Conservation (phyloP, 1,140 invertebrate species). For the Cotesia chilonis region DNA sequence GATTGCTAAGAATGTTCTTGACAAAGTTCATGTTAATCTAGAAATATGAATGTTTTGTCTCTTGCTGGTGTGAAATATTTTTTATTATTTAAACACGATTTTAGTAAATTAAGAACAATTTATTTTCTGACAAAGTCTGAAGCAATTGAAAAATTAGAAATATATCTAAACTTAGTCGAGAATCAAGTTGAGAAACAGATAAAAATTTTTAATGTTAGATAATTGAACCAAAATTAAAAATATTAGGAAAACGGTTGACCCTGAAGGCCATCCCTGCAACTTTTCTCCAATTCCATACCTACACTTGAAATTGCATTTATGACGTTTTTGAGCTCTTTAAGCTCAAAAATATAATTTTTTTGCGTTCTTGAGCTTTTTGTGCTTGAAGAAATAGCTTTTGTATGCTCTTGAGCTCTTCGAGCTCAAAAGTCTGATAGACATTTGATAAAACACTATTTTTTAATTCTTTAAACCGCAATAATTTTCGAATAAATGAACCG, state of each 20-base stretch:
- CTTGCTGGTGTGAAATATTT: constrained; percentile 49
- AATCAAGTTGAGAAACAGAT: constrained; percentile 18
- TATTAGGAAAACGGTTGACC: neutral
- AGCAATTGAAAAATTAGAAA: constrained; percentile 17
- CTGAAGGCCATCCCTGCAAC: too few relatives aligned
- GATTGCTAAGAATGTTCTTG: constrained; percentile 42
- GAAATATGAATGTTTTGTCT: constrained; percentile 49
- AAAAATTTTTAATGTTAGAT: constrained; percentile 15
- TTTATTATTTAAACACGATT: constrained; percentile 40
- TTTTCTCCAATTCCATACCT: too few relatives aligned
- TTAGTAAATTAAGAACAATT: constrained; percentile 34
- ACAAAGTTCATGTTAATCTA: constrained; percentile 53
- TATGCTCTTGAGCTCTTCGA: too few relatives aligned
- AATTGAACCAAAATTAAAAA: constrained; percentile 25
- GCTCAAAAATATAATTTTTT: too few relatives aligned
- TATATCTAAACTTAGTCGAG: constrained; percentile 20
- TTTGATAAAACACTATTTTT: too few relatives aligned
- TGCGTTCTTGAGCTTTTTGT: too few relatives aligned
- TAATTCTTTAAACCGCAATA: too few relatives aligned
- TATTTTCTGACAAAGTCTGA: constrained; percentile 32
- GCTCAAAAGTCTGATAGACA: too few relatives aligned
- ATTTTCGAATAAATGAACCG: too few relatives aligned
- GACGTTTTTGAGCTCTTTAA: too few relatives aligned
- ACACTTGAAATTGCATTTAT: too few relatives aligned
- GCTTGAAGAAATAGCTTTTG: too few relatives aligned